Base-by-base conservation (phyloP, 2,888 invertebrate genomes). In the Ectemnius lituratus region DNA sequence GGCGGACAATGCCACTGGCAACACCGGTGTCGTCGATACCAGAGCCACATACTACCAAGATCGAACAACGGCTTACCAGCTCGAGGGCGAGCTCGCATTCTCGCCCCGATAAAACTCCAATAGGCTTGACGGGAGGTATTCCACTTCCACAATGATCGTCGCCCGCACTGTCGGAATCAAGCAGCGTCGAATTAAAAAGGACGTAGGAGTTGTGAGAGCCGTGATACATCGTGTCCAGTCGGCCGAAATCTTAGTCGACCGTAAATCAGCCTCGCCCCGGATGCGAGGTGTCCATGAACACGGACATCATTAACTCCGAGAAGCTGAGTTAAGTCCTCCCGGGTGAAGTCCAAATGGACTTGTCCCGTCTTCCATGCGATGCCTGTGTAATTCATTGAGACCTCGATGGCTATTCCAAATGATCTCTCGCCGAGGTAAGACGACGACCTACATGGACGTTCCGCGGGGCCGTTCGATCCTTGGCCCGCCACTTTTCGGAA, bases 251-350 rank as follows among this genome's bases (percentile, higher is more conserved):
- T 58, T 57, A 58, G 76, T 59, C 60, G 80, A 65, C 67, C 78
- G 75, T 82, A 82, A 82, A 82, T 82, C 82, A 82, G 77, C 75
- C 71, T 67, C 76, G 67, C 73, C 68, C 68, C 68, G 61, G 65
- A 65, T 52, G 82, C 78, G 80, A 76, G 75, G 77, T 73, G 71
- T 76, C 78, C 67, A 80, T 37, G 37, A 63, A 80, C 78, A 82
- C 78, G 65, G 78, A 80, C 80, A 80, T 82, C 82, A 82, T 82
- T 80, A 82, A 76, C 80, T 78, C 78, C 37, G 37, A 37, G 37
- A 11, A 37, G 52, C 56, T 28, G 28, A 37, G 64, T 28, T 18
- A 20, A 37, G 6, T 37, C 2, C 37, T 37, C 37, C 11, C 37
- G 4, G 23, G 6, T 37, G 3, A 37, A 37, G 3, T 37, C 37